phyloP scores from a whole-genome alignment of 2,797 vertebrate species.

The Enteromius paludinosus region DNA sequence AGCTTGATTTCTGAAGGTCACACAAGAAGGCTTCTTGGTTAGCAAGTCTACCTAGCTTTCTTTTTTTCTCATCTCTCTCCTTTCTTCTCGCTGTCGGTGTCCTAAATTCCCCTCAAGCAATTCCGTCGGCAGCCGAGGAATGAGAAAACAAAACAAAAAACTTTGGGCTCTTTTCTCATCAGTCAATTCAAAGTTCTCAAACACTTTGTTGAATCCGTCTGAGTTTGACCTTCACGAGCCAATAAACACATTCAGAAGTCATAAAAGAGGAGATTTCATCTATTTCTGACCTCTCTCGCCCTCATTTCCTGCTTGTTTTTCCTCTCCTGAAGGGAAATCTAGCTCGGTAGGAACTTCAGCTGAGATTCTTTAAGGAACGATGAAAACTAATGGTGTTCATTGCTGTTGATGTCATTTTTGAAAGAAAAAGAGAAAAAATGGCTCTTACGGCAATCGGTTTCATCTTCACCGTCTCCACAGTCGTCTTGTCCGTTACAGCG shows the following conservation, averaged over 20 bases:
- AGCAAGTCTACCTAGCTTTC: constrained; percentile 11
- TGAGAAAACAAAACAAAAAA: constrained; percentile 13
- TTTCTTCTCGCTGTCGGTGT: constrained; percentile 39
- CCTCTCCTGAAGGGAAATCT: background rate
- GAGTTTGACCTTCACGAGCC: constrained; percentile 5
- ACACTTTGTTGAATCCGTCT: constrained; percentile 14
- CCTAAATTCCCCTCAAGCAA: constrained; percentile 20
- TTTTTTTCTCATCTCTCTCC: background rate
- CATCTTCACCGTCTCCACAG: constrained; percentile 96
- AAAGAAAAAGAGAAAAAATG: background rate
- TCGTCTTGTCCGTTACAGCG: constrained; percentile 96
- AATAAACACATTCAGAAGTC: background rate
- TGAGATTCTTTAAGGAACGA: background rate
- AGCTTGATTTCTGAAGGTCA: constrained; percentile 30
- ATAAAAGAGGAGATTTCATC: background rate
- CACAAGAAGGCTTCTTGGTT: background rate
- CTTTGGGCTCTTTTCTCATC: constrained; percentile 28
- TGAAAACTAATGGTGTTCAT: background rate
- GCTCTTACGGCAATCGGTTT: constrained; percentile 93
- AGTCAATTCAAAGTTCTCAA: background rate
- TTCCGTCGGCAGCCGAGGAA: background rate
- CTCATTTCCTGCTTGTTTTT: background rate
- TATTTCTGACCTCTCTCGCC: background rate
- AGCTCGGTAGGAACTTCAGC: background rate
- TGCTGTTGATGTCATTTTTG: background rate